These are phyloP conservation scores for Cactoblastis cactorum DNA, from an alignment of 2,888 invertebrate genomes.

Conservation along the genomic window DNA sequence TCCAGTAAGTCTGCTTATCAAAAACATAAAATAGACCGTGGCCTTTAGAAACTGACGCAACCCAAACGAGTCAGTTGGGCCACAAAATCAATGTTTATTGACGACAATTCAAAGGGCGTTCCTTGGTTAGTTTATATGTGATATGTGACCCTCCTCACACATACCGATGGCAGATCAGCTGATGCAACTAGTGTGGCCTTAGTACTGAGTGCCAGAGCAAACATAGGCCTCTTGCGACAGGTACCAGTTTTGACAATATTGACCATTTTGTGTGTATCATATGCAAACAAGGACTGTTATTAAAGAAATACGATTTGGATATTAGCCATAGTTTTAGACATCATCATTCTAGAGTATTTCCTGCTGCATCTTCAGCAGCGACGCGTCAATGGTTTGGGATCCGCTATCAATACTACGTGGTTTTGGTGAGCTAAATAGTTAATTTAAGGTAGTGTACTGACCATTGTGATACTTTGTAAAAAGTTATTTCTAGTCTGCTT, in stretches of 20 bases:
- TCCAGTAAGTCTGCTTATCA: not conserved
- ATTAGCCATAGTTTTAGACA: not conserved
- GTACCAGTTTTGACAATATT: slow-evolving; percentile 5
- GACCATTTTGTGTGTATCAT: not conserved
- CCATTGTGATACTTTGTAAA: too few species aligned
- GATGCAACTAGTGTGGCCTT: slow-evolving; percentile 41
- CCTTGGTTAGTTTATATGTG: not conserved
- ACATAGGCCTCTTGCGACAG: slow-evolving; percentile 42
- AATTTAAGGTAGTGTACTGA: too few species aligned
- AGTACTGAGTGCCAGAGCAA: slow-evolving; percentile 32
- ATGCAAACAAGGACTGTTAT: not conserved
- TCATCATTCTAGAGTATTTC: too few species aligned
- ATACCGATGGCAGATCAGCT: slow-evolving; percentile 20
- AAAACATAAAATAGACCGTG: not conserved
- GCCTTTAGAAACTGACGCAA: not conserved
- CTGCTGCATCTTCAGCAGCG: too few species aligned
- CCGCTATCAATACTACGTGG: too few species aligned
- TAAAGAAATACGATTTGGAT: not conserved
- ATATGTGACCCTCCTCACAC: not conserved
- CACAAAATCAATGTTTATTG: slow-evolving; percentile 9
- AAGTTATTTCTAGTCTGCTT: too few species aligned
- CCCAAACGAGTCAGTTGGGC: not conserved
- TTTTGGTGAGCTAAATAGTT: too few species aligned
- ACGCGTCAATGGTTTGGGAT: too few species aligned
- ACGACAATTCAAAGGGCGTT: slow-evolving; percentile 11